Evolutionary conservation across 1,140 invertebrate genomes (phyloP).

Genomic region (Metopolophium dirhodum): DNA sequence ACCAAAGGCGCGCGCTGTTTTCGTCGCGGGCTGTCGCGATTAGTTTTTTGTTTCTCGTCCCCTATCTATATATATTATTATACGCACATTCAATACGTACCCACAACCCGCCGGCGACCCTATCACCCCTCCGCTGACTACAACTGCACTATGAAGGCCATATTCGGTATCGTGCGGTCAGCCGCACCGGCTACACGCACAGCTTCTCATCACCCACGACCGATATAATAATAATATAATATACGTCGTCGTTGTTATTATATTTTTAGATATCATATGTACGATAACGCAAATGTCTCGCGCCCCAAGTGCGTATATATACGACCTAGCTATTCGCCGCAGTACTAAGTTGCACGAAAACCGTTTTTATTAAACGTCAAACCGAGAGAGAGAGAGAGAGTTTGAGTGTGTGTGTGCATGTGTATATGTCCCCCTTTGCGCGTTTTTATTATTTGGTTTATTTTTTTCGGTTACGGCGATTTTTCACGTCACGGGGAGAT

Average conservation of each 20-base stretch:
- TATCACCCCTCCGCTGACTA: neutral
- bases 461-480: conserved; percentile 16
- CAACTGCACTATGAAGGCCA: neutral
- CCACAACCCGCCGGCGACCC: no score
- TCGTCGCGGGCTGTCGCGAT: neutral
- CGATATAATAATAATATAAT: neutral
- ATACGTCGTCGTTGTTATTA: neutral
- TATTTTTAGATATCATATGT: conserved; percentile 22
- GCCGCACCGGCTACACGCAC: conserved; percentile 27
- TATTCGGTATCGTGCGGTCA: conserved; percentile 26
- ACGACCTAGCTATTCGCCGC: no score
- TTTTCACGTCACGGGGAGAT: neutral
- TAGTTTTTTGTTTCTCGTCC: conserved; percentile 24
- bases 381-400: neutral
- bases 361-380: conserved; percentile 27
- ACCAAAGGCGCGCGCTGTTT: neutral
- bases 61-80: neutral
- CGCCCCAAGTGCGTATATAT: neutral
- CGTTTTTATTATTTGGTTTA: conserved; percentile 14
- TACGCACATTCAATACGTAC: neutral
- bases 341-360: neutral
- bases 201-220: neutral
- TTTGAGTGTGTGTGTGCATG: neutral
- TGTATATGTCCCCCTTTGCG: neutral
- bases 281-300: conserved; percentile 35